Percentiles rank a stretch among this genome's conserved stretches.
Evolutionary conservation across 2,797 vertebrate genomes (phyloP).

Genomic region (Chanos chanos): DNA sequence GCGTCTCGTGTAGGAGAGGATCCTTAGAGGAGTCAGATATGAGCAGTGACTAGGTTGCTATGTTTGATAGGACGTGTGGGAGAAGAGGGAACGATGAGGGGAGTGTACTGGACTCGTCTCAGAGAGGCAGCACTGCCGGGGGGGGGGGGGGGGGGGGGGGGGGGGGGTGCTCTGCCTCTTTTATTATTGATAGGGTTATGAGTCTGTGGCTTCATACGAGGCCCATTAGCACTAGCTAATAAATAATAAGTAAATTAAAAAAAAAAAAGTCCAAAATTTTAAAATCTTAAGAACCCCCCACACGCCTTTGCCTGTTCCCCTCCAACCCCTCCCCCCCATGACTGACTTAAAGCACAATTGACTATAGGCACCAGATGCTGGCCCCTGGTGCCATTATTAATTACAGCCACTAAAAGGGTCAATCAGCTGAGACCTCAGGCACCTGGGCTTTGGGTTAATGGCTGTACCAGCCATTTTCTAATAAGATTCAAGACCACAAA

Average conservation of each 20-base stretch:
- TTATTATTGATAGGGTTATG: conserved; percentile 71
- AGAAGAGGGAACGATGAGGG: conserved; percentile 25
- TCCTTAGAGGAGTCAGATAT: too few relatives aligned
- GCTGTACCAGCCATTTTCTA: conserved; percentile 16
- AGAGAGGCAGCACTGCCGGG: conserved; percentile 58
- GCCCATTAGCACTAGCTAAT: conserved; percentile 53
- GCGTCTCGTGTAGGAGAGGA: too few relatives aligned
- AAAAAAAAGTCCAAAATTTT: too few relatives aligned
- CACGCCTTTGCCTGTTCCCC: too few relatives aligned
- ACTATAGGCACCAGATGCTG: conserved; percentile 35
- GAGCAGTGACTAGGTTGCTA: too few relatives aligned
- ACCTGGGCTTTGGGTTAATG: conserved; percentile 35
- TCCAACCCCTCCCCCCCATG: too few relatives aligned
- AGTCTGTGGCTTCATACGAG: conserved; percentile 60
- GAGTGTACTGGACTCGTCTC: conserved; percentile 39
- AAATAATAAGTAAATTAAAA: too few relatives aligned
- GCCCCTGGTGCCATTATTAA: conserved; percentile 44
- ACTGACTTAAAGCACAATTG: conserved; percentile 55
- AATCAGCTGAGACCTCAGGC: conserved; percentile 35
- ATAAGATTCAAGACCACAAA: neutral
- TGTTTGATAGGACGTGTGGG: neutral
- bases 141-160: conserved; percentile 46
- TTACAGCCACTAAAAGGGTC: conserved; percentile 48
- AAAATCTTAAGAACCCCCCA: too few relatives aligned
- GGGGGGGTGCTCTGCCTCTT: conserved; percentile 50